Conservation (phyloP, 2,797 vertebrate genomes). For the Sebastes steindachneri region DNA sequence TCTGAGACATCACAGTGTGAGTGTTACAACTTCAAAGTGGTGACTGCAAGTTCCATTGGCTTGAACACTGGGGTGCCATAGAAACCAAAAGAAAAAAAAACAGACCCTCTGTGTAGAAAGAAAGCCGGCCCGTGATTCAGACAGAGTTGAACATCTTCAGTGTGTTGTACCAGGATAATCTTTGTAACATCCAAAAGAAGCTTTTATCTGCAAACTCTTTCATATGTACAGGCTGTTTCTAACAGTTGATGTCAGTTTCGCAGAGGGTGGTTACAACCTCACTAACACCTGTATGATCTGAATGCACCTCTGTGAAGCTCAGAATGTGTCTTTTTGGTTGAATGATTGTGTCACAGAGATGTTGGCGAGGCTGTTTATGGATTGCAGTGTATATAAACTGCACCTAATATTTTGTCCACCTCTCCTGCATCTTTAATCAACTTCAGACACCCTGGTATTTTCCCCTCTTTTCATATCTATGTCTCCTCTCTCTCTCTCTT, state of each 20-base stretch:
- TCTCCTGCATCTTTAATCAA: conserved; percentile 38
- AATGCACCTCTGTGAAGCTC: not conserved
- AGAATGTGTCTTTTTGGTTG: not conserved
- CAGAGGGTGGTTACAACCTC: not conserved
- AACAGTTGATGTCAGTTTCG: conserved; percentile 16
- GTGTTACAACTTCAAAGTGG: conserved; percentile 63
- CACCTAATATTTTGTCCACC: conserved; percentile 8
- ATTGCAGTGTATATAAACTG: conserved; percentile 7
- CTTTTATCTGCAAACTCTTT: conserved; percentile 29
- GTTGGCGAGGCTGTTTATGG: not conserved
- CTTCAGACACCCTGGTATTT: conserved; percentile 21
- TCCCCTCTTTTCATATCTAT: not conserved
- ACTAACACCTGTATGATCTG: not conserved
- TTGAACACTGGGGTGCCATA: conserved; percentile 26
- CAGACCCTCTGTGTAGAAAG: conserved; percentile 19
- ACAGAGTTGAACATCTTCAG: conserved; percentile 14
- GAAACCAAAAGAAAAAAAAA: conserved; percentile 9
- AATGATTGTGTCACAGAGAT: not conserved
- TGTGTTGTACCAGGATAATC: conserved; percentile 28
- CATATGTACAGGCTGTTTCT: not conserved
- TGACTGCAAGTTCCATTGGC: conserved; percentile 37
- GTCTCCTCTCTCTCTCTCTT: not conserved
- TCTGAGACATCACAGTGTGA: conserved; percentile 46
- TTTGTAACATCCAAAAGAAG: conserved; percentile 23
- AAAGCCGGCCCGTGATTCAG: conserved; percentile 27